phyloP scores from a whole-genome alignment of 2,888 invertebrate species.

The Nineta flava region DNA sequence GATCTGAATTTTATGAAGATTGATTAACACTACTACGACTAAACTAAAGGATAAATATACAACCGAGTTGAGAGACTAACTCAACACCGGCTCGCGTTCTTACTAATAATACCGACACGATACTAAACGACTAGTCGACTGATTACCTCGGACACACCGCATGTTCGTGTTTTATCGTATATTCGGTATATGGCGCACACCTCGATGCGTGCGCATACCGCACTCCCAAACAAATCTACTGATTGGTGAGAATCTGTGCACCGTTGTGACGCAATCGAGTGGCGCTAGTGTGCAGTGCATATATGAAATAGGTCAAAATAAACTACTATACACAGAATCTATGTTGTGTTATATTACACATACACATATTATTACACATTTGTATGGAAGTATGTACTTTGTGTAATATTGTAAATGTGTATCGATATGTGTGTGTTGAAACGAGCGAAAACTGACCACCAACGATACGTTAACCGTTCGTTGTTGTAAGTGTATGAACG shows the following conservation, averaged over 20 bases:
- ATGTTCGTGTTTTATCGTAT: slow-evolving; percentile 29
- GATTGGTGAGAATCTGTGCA: slow-evolving; percentile 32
- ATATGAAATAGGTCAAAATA: not conserved
- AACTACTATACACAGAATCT: no score
- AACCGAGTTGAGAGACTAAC: slow-evolving; percentile 39
- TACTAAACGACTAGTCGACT: slow-evolving; percentile 38
- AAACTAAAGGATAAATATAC: slow-evolving; percentile 27
- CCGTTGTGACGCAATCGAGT: slow-evolving; percentile 18
- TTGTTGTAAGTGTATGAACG: no score
- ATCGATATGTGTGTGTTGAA: no score
- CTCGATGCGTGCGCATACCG: slow-evolving; percentile 18
- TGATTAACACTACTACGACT: slow-evolving; percentile 27
- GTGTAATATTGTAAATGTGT: no score
- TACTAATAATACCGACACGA: slow-evolving; percentile 46
- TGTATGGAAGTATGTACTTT: no score
- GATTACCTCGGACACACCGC: slow-evolving; percentile 17
- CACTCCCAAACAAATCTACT: slow-evolving; percentile 25
- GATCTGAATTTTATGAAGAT: not conserved
- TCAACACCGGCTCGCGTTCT: slow-evolving; percentile 35
- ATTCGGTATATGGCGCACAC: slow-evolving; percentile 19
- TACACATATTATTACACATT: no score
- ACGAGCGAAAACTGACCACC: no score
- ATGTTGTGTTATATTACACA: no score
- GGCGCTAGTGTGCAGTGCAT: not conserved
- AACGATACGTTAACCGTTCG: no score